These are phyloP conservation scores for Galeopterus variegatus DNA, from an alignment of 2,113 vertebrate species.

Conservation along the genomic window DNA sequence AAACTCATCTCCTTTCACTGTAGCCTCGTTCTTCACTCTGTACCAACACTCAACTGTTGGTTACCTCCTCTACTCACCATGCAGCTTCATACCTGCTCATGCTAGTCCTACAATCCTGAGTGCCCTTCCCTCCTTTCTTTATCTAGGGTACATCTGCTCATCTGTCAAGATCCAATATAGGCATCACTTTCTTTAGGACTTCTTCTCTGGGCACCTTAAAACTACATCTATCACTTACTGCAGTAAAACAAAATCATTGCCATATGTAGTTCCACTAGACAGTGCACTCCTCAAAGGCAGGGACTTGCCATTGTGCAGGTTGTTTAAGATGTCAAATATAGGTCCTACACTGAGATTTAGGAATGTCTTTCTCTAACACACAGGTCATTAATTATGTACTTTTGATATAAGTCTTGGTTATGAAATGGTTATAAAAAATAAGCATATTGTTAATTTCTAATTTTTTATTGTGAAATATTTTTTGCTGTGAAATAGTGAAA, in stretches of 20 bases:
- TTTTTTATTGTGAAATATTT: background rate
- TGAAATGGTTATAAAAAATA: constrained; percentile 23
- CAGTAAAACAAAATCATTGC: background rate
- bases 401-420: background rate
- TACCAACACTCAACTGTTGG: background rate
- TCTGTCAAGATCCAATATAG: background rate
- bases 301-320: background rate
- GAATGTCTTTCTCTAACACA: background rate
- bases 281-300: background rate
- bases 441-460: background rate
- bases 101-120: background rate
- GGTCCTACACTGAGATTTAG: background rate
- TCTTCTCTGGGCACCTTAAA: background rate
- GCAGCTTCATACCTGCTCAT: background rate
- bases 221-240: background rate
- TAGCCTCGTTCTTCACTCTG: background rate
- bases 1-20: background rate
- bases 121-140: background rate
- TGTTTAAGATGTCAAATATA: background rate
- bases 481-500: constrained; percentile 48
- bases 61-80: background rate
- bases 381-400: background rate
- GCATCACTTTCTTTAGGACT: background rate
- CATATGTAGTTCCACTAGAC: too few relatives aligned
- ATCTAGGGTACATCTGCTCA: background rate